Conservation (phyloP, 2,113 vertebrate species). For the Clupea harengus region DNA sequence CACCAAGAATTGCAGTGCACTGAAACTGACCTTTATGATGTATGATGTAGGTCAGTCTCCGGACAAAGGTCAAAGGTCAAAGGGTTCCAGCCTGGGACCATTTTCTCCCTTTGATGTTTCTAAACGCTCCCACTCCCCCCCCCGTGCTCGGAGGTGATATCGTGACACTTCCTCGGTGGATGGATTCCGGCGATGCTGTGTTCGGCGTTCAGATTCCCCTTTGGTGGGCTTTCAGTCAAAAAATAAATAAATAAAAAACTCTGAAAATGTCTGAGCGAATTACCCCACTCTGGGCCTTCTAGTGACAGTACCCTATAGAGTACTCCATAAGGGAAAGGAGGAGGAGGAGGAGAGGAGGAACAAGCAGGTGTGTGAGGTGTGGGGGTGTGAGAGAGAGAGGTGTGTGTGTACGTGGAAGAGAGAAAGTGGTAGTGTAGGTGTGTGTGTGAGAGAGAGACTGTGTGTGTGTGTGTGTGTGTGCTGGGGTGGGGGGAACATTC, state of each 20-base stretch:
- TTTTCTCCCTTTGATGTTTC: neutral
- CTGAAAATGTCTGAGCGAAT: neutral
- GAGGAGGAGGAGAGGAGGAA: neutral
- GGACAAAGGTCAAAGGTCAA: no score
- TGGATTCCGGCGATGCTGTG: neutral
- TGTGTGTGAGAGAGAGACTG: neutral
- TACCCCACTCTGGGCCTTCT: neutral
- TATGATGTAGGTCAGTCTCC: no score
- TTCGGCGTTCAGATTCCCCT: no score
- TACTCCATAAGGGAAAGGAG: neutral
- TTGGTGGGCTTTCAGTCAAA: no score
- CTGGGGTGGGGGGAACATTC: neutral
- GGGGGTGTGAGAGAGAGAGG: neutral
- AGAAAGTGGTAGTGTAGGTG: neutral
- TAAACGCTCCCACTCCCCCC: neutral
- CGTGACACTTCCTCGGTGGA: neutral
- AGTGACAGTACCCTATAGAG: slow-evolving; percentile 4
- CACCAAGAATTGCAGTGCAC: neutral
- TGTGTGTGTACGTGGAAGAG: neutral
- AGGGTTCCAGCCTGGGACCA: no score
- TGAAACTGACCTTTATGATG: neutral
- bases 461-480: neutral
- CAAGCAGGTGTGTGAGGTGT: neutral
- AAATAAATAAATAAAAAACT: no score
- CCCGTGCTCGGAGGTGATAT: neutral